Conservation (phyloP, 2,888 invertebrate genomes). For the Polyploca ridens region DNA sequence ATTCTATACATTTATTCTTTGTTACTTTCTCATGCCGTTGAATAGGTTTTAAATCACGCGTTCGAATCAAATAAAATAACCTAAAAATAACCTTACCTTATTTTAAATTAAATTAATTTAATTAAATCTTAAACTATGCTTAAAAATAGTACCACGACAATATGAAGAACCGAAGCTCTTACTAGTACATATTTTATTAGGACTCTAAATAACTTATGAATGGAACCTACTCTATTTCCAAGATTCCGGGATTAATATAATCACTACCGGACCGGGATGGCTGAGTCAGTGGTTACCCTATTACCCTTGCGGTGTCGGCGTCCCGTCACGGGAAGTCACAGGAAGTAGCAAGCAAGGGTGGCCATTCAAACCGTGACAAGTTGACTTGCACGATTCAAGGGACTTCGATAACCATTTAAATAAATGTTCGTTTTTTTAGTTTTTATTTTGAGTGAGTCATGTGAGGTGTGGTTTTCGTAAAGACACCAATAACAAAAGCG, state of each 20-base stretch:
- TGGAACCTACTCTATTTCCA: background rate
- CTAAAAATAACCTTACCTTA: conserved; percentile 16
- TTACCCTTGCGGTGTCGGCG: conserved; percentile 7
- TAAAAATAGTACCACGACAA: too few relatives aligned
- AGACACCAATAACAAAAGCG: too few relatives aligned
- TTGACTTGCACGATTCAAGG: conserved; percentile 15
- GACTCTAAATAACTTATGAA: background rate
- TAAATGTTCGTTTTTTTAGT: background rate
- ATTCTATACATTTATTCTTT: too few relatives aligned
- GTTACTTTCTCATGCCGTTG: too few relatives aligned
- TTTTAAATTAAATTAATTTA: too few relatives aligned
- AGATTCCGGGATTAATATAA: conserved; percentile 1
- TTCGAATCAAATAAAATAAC: background rate
- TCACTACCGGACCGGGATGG: background rate
- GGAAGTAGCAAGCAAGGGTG: conserved; percentile 7
- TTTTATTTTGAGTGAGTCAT: background rate
- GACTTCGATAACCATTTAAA: background rate
- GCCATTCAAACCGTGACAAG: conserved; percentile 9
- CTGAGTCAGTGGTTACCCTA: conserved; percentile 9
- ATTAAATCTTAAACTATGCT: too few relatives aligned
- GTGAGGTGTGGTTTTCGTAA: background rate
- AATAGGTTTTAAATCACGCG: too few relatives aligned
- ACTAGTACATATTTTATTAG: background rate
- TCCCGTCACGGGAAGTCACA: conserved; percentile 2
- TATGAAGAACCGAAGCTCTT: too few relatives aligned